Evolutionary conservation across 2,113 vertebrate genomes (phyloP), one percentile per base, ranked within the genome.

Genomic region (Psammodynastes pulverulentus): DNA sequence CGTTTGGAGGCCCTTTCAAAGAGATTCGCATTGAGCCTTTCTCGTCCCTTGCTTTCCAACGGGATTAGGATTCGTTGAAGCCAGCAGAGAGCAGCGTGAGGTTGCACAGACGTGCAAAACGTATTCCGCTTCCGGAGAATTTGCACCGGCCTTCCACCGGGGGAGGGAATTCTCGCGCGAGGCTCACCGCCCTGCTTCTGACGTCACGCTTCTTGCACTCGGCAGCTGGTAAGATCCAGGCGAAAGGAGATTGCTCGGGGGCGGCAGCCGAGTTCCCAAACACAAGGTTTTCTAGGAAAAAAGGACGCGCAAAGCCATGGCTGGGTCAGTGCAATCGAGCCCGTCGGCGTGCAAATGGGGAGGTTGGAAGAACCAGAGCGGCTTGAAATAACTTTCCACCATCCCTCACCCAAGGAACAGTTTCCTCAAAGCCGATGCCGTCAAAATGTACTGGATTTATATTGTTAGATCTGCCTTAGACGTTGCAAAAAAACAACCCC

Each of bases 41-140:
- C 86, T 19, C 26, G 54, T 0, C 43, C 54, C 23, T 46, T 13
- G 45, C 46, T 49, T 49, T 49, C 19, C 89, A 49, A 39, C 15
- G 1, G 39, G 12, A 49, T 24, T 1, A 9, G 3, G 10, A 21
- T 6, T 4, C 6, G 3, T 43, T 23, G 24, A 13, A 21, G 39
- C 39, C 90, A 46, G 15, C 51, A 91, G 90, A 45, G 52, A 53
- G 52, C 90, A 9, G 84, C 49, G 52, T 54, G 3, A 10, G 4
- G 17, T 5, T 9, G 9, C 43, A 12, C 46, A 1, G 13, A 8
- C 0, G 4, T 5, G 4, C 10, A 13, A 7, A 26, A 6, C 10
- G 1, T 24, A 5, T 52, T 39, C n/a, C 23, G 67, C 72, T 90
- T 90, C 89, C 89, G 72, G 72, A 29, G 6, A 46, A 43, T 19